Conservation (phyloP, 2,888 invertebrate species). For the Nebria salina region DNA sequence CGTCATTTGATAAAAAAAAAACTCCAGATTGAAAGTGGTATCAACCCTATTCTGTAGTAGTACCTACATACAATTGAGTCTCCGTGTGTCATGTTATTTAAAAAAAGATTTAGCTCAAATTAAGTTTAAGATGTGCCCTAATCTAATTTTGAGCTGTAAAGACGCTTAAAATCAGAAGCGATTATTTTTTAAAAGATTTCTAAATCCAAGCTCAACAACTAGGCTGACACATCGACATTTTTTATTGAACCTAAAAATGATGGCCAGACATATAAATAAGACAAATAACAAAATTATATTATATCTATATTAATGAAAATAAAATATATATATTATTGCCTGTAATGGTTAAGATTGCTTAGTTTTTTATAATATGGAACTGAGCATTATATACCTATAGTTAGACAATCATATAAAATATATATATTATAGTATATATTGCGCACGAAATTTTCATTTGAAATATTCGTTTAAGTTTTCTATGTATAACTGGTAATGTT, state of each 20-base stretch:
- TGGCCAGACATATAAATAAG: conserved; percentile 21
- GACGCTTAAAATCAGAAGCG: conserved; percentile 10
- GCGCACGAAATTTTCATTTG: conserved; percentile 16
- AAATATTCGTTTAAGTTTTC: not conserved
- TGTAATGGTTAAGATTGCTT: conserved; percentile 21
- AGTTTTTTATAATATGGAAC: conserved; percentile 36
- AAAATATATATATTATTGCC: conserved; percentile 31
- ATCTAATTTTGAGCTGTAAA: conserved; percentile 5
- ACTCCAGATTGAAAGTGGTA: no score
- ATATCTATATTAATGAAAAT: conserved; percentile 34
- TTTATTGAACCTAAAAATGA: not conserved
- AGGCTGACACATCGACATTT: conserved; percentile 10
- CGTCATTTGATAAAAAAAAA: no score
- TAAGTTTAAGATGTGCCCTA: conserved; percentile 1
- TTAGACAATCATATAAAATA: conserved; percentile 42
- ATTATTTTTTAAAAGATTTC: not conserved
- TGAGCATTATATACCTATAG: conserved; percentile 30
- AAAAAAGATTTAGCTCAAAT: conserved; percentile 1
- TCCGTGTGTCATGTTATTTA: no score
- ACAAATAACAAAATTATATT: conserved; percentile 38
- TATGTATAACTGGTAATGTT: not conserved
- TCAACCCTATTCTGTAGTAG: no score
- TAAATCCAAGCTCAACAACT: conserved; percentile 10
- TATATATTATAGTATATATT: conserved; percentile 18
- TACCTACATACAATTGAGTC: no score